Percentiles rank a stretch among this genome's conserved stretches.
These are phyloP conservation scores for Bombus ignitus DNA, from an alignment of 1,140 invertebrate species.

Conservation along the genomic window DNA sequence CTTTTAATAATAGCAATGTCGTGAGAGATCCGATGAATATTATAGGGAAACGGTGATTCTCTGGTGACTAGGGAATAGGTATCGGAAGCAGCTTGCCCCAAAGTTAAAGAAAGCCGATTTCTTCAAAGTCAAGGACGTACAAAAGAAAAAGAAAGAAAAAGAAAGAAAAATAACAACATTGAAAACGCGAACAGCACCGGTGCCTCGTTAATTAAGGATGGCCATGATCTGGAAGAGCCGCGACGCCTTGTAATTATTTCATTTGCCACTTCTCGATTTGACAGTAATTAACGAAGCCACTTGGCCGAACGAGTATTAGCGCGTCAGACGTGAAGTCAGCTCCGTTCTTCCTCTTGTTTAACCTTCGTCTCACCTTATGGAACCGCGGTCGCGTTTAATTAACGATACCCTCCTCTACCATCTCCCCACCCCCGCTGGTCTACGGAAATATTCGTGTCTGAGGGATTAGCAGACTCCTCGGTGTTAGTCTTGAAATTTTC, in stretches of 20 bases:
- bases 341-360: neutral
- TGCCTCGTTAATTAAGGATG: slow-evolving; percentile 20
- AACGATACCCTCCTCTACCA: neutral
- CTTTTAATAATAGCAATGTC: no score
- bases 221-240: slow-evolving; percentile 1
- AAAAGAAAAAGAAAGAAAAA: no score
- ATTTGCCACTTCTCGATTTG: slow-evolving; percentile 35
- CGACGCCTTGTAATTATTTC: slow-evolving; percentile 48
- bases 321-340: neutral
- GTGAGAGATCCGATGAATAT: no score
- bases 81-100: no score
- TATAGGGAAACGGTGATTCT: no score
- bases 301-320: neutral
- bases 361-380: neutral
- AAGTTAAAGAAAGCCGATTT: no score
- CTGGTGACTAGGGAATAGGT: no score
- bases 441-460: neutral
- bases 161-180: neutral
- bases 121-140: no score
- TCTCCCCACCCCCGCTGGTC: no score
- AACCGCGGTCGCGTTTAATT: slow-evolving; percentile 6
- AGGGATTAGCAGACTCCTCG: neutral
- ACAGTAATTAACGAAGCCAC: slow-evolving; percentile 33
- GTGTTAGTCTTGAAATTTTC: neutral
- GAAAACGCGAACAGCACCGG: neutral